phyloP scores from a whole-genome alignment of 1,140 invertebrate genomes.

The Thalassaphorura encarpata region DNA sequence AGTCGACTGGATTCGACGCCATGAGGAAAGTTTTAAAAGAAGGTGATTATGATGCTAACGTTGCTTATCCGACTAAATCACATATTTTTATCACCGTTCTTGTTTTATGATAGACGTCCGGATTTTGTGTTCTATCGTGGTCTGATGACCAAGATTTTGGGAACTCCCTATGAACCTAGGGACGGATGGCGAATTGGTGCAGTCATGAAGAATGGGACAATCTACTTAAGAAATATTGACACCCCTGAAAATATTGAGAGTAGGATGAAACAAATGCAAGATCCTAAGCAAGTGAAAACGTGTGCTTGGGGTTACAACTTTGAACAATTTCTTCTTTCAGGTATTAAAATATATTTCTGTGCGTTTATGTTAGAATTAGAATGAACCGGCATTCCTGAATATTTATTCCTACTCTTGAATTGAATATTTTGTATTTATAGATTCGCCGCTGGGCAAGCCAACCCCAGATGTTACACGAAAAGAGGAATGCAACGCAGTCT shows the following conservation, averaged over 20 bases:
- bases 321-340: constrained; percentile 28
- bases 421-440: constrained; percentile 9
- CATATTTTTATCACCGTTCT: too few relatives aligned
- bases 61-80: too few relatives aligned
- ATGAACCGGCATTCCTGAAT: background rate
- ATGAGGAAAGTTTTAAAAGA: constrained; percentile 19
- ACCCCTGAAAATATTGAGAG: constrained; percentile 12
- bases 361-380: too few relatives aligned
- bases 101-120: constrained; percentile 18
- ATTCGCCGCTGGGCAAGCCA: constrained; percentile 19
- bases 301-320: constrained; percentile 27
- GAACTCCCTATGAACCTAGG: constrained; percentile 23
- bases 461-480: constrained; percentile 3
- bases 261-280: constrained; percentile 12
- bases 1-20: constrained; percentile 22
- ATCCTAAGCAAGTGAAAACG: constrained; percentile 7
- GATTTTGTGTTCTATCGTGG: constrained; percentile 29
- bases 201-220: constrained; percentile 28
- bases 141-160: constrained; percentile 24
- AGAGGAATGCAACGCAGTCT: constrained; percentile 29
- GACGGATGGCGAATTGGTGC: constrained; percentile 28
- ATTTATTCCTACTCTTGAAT: background rate
- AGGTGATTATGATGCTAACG: constrained; percentile 20
- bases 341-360: constrained; percentile 1
- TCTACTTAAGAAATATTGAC: constrained; percentile 28